These are phyloP conservation scores for Rosalia funebris DNA, from an alignment of 2,888 invertebrate species.

Conservation along the genomic window DNA sequence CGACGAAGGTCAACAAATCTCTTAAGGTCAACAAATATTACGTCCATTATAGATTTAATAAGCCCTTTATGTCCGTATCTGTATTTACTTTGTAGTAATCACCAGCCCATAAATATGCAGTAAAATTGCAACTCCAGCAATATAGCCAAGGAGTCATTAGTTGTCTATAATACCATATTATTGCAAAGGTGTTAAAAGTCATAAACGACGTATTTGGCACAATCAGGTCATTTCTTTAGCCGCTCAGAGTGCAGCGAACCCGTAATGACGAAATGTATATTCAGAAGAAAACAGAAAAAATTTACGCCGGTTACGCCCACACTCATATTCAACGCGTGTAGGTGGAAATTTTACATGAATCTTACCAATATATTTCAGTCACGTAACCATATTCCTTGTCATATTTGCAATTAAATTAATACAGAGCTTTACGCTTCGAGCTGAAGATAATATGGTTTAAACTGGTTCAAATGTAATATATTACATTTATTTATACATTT, in stretches of 20 bases:
- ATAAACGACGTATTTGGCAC: not conserved
- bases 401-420: too few species aligned
- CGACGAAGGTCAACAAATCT: not conserved
- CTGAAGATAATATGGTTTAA: too few species aligned
- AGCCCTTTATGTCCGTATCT: constrained; percentile 12
- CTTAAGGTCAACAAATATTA: not conserved
- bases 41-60: not conserved
- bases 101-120: constrained; percentile 4
- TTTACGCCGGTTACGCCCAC: not conserved
- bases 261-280: not conserved
- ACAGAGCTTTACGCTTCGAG: too few species aligned
- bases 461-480: too few species aligned
- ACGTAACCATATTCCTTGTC: too few species aligned
- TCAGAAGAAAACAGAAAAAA: not conserved
- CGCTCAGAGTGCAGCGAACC: not conserved
- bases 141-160: not conserved
- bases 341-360: not conserved
- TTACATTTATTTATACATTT: too few species aligned
- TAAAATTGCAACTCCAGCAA: too few species aligned
- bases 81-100: constrained; percentile 10
- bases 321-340: not conserved
- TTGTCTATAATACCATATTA: not conserved
- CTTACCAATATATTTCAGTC: not conserved
- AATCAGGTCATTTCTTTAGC: not conserved
- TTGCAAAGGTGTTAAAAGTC: not conserved